phyloP scores from a whole-genome alignment of 2,113 vertebrate species.

The Myotis yumanensis region DNA sequence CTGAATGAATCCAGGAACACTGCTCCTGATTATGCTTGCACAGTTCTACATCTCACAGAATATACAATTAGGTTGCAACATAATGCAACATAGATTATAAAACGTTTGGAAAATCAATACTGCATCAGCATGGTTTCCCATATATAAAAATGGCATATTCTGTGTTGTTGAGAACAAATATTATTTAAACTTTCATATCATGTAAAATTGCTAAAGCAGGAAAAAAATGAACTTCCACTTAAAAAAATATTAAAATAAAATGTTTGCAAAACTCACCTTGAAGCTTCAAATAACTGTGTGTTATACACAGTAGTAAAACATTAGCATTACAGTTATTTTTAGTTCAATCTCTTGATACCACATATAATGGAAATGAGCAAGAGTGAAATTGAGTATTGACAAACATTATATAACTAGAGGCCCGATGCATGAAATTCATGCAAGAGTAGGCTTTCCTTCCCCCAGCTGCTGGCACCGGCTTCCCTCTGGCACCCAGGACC shows the following conservation, averaged over 20 bases:
- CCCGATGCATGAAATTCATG: no score
- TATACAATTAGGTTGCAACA: background rate
- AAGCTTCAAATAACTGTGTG: background rate
- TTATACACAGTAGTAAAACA: background rate
- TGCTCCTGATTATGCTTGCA: background rate
- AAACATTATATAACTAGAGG: background rate
- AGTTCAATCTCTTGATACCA: background rate
- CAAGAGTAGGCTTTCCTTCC: no score
- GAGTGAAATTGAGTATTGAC: background rate
- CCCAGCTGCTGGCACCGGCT: no score
- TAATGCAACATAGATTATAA: background rate
- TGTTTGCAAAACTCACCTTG: background rate
- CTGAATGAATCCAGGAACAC: background rate
- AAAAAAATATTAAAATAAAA: background rate
- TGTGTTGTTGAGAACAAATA: background rate
- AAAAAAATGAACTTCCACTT: background rate
- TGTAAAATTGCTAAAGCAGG: background rate
- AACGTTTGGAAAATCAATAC: slow-evolving; percentile 40
- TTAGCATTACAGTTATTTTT: background rate
- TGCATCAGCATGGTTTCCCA: background rate
- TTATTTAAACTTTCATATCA: background rate
- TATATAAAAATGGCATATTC: slow-evolving; percentile 9
- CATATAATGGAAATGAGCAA: background rate
- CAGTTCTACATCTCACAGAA: background rate
- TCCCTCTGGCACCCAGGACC: no score